Evolutionary conservation across 2,888 invertebrate genomes (phyloP).

Genomic region (Eulithis testata): DNA sequence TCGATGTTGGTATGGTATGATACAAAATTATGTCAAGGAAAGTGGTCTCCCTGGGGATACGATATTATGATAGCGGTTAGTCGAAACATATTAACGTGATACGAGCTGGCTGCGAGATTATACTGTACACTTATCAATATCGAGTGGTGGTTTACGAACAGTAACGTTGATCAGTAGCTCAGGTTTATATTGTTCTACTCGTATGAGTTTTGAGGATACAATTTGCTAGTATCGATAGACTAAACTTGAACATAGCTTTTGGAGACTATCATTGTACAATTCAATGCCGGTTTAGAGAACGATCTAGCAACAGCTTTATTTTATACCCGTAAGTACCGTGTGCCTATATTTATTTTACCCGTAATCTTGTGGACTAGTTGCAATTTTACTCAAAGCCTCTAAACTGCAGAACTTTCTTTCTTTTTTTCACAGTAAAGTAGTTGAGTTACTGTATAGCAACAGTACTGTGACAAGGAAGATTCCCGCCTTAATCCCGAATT

Average conservation of each 20-base stretch:
- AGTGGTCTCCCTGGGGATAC: slow-evolving; percentile 14
- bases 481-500: slow-evolving; percentile 53
- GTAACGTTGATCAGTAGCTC: slow-evolving; percentile 9
- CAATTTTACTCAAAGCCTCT: too few relatives aligned
- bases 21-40: slow-evolving; percentile 23
- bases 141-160: slow-evolving; percentile 26
- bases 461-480: slow-evolving; percentile 41
- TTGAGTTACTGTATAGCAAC: slow-evolving; percentile 9
- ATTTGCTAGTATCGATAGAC: too few relatives aligned
- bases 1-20: background rate
- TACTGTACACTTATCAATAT: slow-evolving; percentile 41
- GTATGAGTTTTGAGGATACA: too few relatives aligned
- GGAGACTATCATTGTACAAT: too few relatives aligned
- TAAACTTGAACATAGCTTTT: too few relatives aligned
- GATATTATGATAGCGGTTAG: slow-evolving; percentile 13
- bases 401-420: too few relatives aligned
- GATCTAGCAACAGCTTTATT: too few relatives aligned
- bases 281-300: too few relatives aligned
- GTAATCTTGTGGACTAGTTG: too few relatives aligned
- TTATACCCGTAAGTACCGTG: too few relatives aligned
- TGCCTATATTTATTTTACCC: too few relatives aligned
- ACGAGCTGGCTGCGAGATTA: slow-evolving; percentile 30
- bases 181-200: background rate
- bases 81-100: slow-evolving; percentile 32
- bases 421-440: too few relatives aligned